These are phyloP conservation scores for Acanthiza pusilla DNA, from an alignment of 2,797 vertebrate genomes.

Conservation along the genomic window DNA sequence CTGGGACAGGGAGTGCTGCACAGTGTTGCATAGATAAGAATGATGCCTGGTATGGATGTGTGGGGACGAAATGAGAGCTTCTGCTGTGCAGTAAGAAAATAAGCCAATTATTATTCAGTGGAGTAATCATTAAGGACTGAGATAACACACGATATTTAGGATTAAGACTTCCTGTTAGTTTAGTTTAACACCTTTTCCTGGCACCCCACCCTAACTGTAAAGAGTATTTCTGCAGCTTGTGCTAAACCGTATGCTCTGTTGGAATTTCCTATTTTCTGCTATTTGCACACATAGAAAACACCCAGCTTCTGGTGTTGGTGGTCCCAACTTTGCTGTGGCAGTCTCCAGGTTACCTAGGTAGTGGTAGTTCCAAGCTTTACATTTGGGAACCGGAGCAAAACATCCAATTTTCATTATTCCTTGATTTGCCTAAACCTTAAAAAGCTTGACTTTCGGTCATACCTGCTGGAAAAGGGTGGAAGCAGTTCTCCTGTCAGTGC, in stretches of 20 bases:
- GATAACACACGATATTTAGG: background rate
- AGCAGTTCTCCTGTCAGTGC: background rate
- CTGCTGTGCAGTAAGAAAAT: background rate
- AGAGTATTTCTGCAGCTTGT: background rate
- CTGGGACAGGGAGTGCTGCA: background rate
- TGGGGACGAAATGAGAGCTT: background rate
- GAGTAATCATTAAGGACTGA: background rate
- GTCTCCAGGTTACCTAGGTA: background rate
- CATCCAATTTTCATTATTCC: background rate
- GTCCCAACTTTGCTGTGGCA: background rate
- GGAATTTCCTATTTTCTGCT: background rate
- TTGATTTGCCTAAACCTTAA: background rate
- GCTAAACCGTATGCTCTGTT: background rate
- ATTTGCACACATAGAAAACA: background rate
- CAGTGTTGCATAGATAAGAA: background rate
- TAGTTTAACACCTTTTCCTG: background rate
- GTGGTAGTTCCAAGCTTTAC: background rate
- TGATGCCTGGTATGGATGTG: background rate
- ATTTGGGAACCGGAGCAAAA: background rate
- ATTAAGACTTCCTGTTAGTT: background rate
- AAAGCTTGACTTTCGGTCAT: background rate
- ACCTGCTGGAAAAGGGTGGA: background rate
- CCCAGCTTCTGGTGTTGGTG: background rate
- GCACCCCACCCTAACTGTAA: background rate
- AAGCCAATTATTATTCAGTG: background rate